Percentiles rank a stretch among this genome's conserved stretches.
These are phyloP conservation scores for Belgica antarctica DNA, from an alignment of 2,888 invertebrate genomes.

Conservation along the genomic window DNA sequence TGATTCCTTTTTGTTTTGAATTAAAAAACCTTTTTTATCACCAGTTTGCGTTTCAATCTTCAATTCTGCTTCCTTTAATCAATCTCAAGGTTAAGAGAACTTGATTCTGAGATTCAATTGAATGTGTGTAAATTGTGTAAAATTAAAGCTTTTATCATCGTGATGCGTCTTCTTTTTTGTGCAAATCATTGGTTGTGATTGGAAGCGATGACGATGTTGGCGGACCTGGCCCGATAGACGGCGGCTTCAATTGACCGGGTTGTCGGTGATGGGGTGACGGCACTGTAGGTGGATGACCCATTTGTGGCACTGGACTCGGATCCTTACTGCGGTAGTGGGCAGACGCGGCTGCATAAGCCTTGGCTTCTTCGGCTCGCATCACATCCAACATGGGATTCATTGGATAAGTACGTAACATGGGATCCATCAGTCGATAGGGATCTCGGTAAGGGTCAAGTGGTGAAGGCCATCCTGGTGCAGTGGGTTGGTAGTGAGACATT, in stretches of 20 bases:
- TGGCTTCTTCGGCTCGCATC: slow-evolving; percentile 73
- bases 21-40: neutral
- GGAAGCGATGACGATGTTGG: slow-evolving; percentile 40
- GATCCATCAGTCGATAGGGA: slow-evolving; percentile 64
- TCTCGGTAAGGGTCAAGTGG: slow-evolving; percentile 64
- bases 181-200: slow-evolving; percentile 48
- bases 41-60: too few species aligned
- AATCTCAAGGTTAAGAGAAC: too few species aligned
- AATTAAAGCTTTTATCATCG: slow-evolving; percentile 49
- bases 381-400: slow-evolving; percentile 74
- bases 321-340: slow-evolving; percentile 53
- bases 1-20: neutral
- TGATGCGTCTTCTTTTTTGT: slow-evolving; percentile 49
- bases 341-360: slow-evolving; percentile 65
- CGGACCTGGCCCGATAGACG: slow-evolving; percentile 47
- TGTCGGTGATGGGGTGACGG: slow-evolving; percentile 47
- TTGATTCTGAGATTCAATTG: slow-evolving; percentile 2
- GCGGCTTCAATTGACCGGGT: slow-evolving; percentile 45
- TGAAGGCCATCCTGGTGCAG: slow-evolving; percentile 58
- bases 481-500: slow-evolving; percentile 59
- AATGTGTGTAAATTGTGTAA: neutral
- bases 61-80: too few species aligned
- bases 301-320: slow-evolving; percentile 52
- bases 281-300: slow-evolving; percentile 46
- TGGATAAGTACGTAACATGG: slow-evolving; percentile 62